These are phyloP conservation scores for Luehdorfia chinensis DNA, from an alignment of 1,140 invertebrate genomes.

Conservation along the genomic window DNA sequence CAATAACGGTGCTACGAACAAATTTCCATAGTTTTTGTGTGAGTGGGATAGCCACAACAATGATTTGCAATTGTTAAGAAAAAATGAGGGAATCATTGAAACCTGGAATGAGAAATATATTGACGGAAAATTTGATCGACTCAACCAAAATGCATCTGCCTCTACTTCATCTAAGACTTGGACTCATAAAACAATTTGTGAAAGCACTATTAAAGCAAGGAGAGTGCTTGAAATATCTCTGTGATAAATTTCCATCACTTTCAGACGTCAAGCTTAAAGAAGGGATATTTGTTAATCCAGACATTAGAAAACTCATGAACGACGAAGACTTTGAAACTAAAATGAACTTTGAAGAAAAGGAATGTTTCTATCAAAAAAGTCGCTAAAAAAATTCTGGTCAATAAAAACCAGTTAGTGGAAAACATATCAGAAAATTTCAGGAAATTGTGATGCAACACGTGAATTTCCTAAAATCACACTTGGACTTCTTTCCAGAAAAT, in stretches of 20 bases:
- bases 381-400: too few species aligned
- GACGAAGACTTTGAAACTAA: background rate
- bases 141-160: conserved; percentile 21
- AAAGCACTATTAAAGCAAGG: conserved; percentile 36
- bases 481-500: too few species aligned
- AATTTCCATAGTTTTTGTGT: conserved; percentile 50
- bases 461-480: too few species aligned
- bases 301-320: background rate
- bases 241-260: conserved; percentile 32
- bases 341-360: background rate
- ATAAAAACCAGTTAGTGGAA: too few species aligned
- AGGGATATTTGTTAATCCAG: conserved; percentile 19
- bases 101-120: conserved; percentile 34
- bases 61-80: conserved; percentile 25
- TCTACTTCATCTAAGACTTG: conserved; percentile 45
- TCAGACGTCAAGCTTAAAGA: conserved; percentile 31
- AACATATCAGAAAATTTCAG: too few species aligned
- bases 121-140: conserved; percentile 26
- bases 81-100: conserved; percentile 21
- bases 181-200: conserved; percentile 45
- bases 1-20: conserved; percentile 48
- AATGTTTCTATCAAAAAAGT: too few species aligned
- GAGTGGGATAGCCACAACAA: conserved; percentile 40
- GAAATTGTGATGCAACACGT: too few species aligned
- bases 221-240: conserved; percentile 36